Evolutionary conservation across 2,888 invertebrate genomes (phyloP), one percentile per base, ranked within the genome.

Genomic region (Clivina fossor): DNA sequence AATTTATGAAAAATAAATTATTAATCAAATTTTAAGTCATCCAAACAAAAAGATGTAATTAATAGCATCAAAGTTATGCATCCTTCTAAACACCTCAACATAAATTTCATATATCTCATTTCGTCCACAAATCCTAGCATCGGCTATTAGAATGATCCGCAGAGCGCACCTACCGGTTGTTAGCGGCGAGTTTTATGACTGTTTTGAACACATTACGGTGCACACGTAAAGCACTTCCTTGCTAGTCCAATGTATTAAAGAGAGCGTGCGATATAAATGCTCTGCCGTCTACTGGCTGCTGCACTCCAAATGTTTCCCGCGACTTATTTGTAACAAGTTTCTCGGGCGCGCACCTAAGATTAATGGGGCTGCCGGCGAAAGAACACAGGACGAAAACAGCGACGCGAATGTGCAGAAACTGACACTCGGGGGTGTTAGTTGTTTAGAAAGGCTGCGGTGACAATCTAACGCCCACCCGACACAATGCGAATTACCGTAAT

Each of bases 221-320:
- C 26, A 22, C 40, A n/a, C 9, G n/a, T 7, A 11, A 5, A 7
- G 41, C 11, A n/a, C n/a, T n/a, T n/a, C 4, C 4, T n/a, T 15
- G 33, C 24, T 37, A 16, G 18, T 32, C 37, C 35, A 37, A 46
- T 46, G 54, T 46, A 54, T 54, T 44, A 54, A 54, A 54, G 54
- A 54, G 54, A 51, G 51, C 51, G 51, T 51, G 33, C 41, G 51
- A 51, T 51, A 54, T 54, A 54, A 54, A 54, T 54, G 54, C 46
- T 46, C n/a, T n/a, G n/a, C n/a, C n/a, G n/a, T n/a, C n/a, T n/a
- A n/a, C n/a, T n/a, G n/a, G n/a, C n/a, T n/a, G n/a, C n/a, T n/a
- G n/a, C n/a, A n/a, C n/a, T n/a, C 26, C 54, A n/a, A 16, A 13
- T 41, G 18, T 41, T 16, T 11, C 19, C 40, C 33, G 24, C 35